Evolutionary conservation across 1,140 invertebrate genomes (phyloP).

Genomic region (Drosophila teissieri): DNA sequence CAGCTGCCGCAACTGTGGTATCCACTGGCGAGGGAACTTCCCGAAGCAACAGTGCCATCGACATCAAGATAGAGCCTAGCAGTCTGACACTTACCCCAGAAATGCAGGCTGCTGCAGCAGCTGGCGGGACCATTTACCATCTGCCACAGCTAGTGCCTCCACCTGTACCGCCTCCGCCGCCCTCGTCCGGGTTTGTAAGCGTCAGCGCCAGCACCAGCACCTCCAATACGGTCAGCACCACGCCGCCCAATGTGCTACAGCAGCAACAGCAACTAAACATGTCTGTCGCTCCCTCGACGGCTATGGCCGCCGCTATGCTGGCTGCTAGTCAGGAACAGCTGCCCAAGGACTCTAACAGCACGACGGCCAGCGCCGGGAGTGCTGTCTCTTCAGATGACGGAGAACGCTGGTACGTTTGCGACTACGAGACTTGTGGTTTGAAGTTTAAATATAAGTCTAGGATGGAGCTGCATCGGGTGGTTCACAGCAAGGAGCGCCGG

Average conservation of each 20-base stretch:
- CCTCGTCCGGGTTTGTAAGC: slow-evolving; percentile 52
- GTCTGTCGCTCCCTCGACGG: slow-evolving; percentile 17
- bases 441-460: slow-evolving; percentile 83
- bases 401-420: slow-evolving; percentile 80
- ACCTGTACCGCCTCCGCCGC: slow-evolving; percentile 42
- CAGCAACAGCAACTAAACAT: slow-evolving; percentile 48
- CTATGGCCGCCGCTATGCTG: slow-evolving; percentile 43
- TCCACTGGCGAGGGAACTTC: slow-evolving; percentile 38
- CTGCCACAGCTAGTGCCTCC: slow-evolving; percentile 65
- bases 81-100: slow-evolving; percentile 55
- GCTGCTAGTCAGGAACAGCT: slow-evolving; percentile 55
- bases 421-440: slow-evolving; percentile 72
- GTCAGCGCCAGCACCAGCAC: slow-evolving; percentile 43
- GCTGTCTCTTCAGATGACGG: slow-evolving; percentile 79
- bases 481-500: slow-evolving; percentile 79
- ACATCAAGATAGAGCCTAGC: slow-evolving; percentile 68
- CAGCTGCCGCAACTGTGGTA: slow-evolving; percentile 42
- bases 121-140: slow-evolving; percentile 64
- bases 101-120: slow-evolving; percentile 63
- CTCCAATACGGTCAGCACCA: slow-evolving; percentile 48
- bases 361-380: slow-evolving; percentile 78
- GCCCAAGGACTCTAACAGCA: slow-evolving; percentile 78
- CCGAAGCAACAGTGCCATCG: slow-evolving; percentile 55
- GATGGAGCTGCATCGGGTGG: slow-evolving; percentile 78
- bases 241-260: slow-evolving; percentile 45